Evolutionary conservation across 2,113 vertebrate species (phyloP).

Genomic region (Jaculus jaculus): DNA sequence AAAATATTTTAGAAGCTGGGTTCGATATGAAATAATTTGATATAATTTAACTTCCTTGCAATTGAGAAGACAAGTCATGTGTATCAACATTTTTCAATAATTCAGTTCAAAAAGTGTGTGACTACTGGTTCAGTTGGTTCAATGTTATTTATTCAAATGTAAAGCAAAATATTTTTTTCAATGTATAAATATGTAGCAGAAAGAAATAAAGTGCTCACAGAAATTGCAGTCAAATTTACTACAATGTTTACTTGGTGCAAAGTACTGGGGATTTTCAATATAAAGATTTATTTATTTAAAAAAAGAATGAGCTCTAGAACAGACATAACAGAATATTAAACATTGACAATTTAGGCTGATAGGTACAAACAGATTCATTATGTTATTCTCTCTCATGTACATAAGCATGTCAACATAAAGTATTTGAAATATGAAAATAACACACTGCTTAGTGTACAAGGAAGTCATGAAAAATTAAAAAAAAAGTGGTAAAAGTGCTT

Average conservation of each 20-base stretch:
- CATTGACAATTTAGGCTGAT: not conserved
- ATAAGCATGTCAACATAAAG: not conserved
- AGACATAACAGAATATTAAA: not conserved
- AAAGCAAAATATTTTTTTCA: not conserved
- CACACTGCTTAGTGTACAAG: not conserved
- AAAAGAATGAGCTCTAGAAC: not conserved
- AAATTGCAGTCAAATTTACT: constrained; percentile 16
- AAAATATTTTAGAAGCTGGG: too few relatives aligned
- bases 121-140: not conserved
- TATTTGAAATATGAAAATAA: not conserved
- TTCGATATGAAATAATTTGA: too few relatives aligned
- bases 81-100: not conserved
- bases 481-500: not conserved
- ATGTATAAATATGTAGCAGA: not conserved
- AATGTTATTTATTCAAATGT: not conserved
- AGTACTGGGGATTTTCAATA: not conserved
- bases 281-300: not conserved
- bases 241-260: not conserved
- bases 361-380: not conserved
- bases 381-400: not conserved
- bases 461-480: not conserved
- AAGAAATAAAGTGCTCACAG: not conserved
- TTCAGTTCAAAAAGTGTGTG: not conserved
- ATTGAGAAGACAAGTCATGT: not conserved
- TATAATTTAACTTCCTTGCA: not conserved